A percentile compares a stretch with the other conserved stretches of the same genome.
Conservation (phyloP, 2,113 vertebrate species). For the Bambusicola thoracicus region DNA sequence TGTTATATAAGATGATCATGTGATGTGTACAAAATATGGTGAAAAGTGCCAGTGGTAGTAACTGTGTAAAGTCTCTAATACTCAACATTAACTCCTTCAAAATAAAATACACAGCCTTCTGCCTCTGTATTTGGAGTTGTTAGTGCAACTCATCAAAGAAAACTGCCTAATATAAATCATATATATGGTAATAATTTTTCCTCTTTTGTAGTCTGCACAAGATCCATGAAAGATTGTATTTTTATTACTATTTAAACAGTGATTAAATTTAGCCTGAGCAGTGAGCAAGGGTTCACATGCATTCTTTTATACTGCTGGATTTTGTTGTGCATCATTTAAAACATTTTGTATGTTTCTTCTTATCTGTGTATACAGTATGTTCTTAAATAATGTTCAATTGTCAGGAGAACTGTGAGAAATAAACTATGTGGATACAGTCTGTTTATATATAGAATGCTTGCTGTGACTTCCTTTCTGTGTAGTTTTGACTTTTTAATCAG, state of each 20-base stretch:
- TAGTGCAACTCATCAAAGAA: constrained; percentile 83
- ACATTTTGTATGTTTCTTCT: constrained; percentile 96
- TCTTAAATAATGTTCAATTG: constrained; percentile 98
- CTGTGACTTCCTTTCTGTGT: constrained; percentile 80
- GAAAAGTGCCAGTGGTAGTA: constrained; percentile 97
- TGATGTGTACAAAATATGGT: constrained; percentile 97
- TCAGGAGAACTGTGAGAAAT: constrained; percentile 99
- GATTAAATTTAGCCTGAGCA: constrained; percentile 87
- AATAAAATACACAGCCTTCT: constrained; percentile 83
- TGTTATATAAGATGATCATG: constrained; percentile 93
- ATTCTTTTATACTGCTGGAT: constrained; percentile 96
- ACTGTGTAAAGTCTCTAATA: constrained; percentile 93
- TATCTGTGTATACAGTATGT: constrained; percentile 99
- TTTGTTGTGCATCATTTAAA: constrained; percentile 98
- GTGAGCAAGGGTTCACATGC: constrained; percentile 87
- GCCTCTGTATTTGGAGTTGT: constrained; percentile 84
- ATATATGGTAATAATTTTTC: constrained; percentile 87
- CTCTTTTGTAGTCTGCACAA: constrained; percentile 92
- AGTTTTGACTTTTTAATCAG: constrained; percentile 43
- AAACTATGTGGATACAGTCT: constrained; percentile 98
- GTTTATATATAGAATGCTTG: constrained; percentile 87
- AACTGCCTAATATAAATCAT: constrained; percentile 87
- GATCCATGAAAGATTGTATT: constrained; percentile 98
- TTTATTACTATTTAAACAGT: constrained; percentile 99
- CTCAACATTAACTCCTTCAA: constrained; percentile 83